A percentile compares a stretch with the other conserved stretches of the same genome.
phyloP scores from a whole-genome alignment of 1,140 invertebrate genomes.

The Zelostemma sp. region DNA sequence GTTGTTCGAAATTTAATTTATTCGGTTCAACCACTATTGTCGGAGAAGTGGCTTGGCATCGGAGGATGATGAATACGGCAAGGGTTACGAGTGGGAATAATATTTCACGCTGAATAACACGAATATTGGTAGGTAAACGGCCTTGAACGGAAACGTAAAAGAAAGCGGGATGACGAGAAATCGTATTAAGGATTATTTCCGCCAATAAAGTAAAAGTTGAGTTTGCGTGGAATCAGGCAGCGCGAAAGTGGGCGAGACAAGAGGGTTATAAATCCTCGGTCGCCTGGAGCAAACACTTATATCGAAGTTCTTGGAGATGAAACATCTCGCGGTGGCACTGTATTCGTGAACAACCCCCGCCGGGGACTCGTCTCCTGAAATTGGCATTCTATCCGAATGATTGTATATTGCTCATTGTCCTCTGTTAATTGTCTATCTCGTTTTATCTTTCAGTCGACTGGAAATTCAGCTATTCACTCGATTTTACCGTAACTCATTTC shows the following conservation, averaged over 20 bases:
- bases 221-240: constrained; percentile 46
- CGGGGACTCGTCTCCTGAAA: constrained; percentile 50
- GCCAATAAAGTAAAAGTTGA: constrained; percentile 65
- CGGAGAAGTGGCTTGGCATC: constrained; percentile 8
- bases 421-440: too few species aligned
- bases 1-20: constrained; percentile 15
- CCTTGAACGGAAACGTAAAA: constrained; percentile 30
- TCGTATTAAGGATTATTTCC: constrained; percentile 69
- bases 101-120: constrained; percentile 17
- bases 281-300: constrained; percentile 67
- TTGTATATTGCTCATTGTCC: too few species aligned
- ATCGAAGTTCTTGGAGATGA: constrained; percentile 43
- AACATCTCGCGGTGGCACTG: constrained; percentile 26
- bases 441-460: too few species aligned
- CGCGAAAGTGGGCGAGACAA: constrained; percentile 49
- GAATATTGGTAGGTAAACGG: constrained; percentile 26
- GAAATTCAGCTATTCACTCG: too few species aligned
- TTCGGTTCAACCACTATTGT: constrained; percentile 17
- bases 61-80: constrained; percentile 8
- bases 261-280: constrained; percentile 66
- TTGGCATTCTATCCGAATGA: constrained; percentile 22
- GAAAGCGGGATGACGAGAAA: constrained; percentile 54
- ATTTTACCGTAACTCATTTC: too few species aligned
- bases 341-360: constrained; percentile 48
- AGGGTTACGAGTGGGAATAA: constrained; percentile 4